phyloP scores from a whole-genome alignment of 2,888 invertebrate genomes.

The Girardia tigrina region DNA sequence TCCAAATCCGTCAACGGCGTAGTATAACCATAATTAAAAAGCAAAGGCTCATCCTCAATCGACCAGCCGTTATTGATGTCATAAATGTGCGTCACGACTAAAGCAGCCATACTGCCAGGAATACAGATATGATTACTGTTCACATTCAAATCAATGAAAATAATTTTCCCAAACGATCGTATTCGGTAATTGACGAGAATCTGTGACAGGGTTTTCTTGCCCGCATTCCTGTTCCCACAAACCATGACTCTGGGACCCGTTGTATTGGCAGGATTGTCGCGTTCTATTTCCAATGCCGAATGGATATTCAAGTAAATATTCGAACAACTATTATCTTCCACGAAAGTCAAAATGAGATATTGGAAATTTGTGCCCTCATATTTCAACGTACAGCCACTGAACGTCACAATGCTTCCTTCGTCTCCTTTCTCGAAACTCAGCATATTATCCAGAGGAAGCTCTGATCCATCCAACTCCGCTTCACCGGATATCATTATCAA shows the following conservation, averaged over 20 bases:
- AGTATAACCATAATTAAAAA: slow-evolving; percentile 33
- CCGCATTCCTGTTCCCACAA: slow-evolving; percentile 29
- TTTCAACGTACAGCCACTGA: not conserved
- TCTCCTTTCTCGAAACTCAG: not conserved
- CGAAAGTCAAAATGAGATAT: not conserved
- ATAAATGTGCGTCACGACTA: slow-evolving; percentile 33
- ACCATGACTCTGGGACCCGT: slow-evolving; percentile 36
- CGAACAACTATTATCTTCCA: not conserved
- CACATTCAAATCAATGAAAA: slow-evolving; percentile 35
- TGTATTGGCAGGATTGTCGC: not conserved
- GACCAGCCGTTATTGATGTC: slow-evolving; percentile 31
- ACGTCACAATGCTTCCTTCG: not conserved
- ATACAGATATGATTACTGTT: slow-evolving; percentile 32
- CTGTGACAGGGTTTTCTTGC: slow-evolving; percentile 35
- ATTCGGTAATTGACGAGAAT: slow-evolving; percentile 28
- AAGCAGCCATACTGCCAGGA: slow-evolving; percentile 31
- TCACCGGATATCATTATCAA: not conserved
- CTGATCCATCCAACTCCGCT: not conserved
- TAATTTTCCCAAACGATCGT: slow-evolving; percentile 10
- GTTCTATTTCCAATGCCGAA: not conserved
- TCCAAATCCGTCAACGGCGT: slow-evolving; percentile 33
- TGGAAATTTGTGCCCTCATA: not conserved
- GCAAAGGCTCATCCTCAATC: slow-evolving; percentile 33
- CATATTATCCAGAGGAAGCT: not conserved
- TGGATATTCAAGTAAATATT: slow-evolving; percentile 9